These are phyloP conservation scores for Corythornis vintsioides DNA, from an alignment of 2,113 vertebrate species.

Conservation along the genomic window DNA sequence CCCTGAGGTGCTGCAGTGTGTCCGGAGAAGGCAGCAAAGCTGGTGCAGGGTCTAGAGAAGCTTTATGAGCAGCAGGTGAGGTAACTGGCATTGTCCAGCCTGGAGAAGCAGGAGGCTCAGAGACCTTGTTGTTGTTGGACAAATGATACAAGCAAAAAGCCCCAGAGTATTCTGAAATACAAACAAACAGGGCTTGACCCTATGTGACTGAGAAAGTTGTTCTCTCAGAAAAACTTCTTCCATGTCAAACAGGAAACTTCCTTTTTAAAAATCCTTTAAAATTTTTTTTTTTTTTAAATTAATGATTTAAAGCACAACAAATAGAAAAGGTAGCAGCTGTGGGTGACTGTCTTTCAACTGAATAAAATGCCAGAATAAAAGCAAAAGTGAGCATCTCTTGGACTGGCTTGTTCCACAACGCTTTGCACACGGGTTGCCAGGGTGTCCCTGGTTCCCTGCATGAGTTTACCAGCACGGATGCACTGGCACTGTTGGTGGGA, in stretches of 20 bases:
- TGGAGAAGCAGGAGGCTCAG: neutral
- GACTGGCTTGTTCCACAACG: neutral
- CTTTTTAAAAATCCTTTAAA: too few relatives aligned
- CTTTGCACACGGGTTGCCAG: neutral
- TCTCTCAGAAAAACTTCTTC: slow-evolving; percentile 52
- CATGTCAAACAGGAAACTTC: neutral
- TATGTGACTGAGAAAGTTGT: slow-evolving; percentile 35
- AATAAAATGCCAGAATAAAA: slow-evolving; percentile 8
- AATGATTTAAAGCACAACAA: neutral
- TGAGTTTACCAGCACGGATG: neutral
- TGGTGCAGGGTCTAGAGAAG: neutral
- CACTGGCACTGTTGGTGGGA: accelerated
- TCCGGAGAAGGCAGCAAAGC: neutral
- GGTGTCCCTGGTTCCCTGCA: neutral
- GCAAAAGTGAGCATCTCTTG: neutral
- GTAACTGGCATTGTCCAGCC: neutral
- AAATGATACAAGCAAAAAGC: slow-evolving; percentile 8
- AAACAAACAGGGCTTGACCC: slow-evolving; percentile 47
- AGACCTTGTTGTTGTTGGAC: neutral
- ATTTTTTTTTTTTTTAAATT: neutral
- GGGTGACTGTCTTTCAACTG: accelerated
- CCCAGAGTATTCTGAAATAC: slow-evolving; percentile 39
- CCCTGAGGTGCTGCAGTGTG: neutral
- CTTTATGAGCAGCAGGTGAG: neutral
- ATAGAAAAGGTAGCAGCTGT: neutral